Conservation (phyloP, 1,140 invertebrate species). For the Yoshiicerus persimilis region DNA sequence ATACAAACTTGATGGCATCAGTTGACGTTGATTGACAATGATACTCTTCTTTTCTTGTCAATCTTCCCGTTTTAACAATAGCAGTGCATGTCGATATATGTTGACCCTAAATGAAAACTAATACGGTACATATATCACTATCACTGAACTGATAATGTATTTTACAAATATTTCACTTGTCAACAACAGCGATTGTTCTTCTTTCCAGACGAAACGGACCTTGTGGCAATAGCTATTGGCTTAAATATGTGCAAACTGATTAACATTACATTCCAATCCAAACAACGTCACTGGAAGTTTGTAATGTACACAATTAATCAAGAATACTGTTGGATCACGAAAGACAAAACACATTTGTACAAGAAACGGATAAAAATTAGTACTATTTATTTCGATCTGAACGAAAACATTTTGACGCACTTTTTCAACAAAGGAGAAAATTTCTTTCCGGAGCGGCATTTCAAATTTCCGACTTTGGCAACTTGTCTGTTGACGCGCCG, state of each 20-base stretch:
- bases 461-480: not conserved
- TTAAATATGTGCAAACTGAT: not conserved
- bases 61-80: not conserved
- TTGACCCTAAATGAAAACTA: not conserved
- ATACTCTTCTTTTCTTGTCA: not conserved
- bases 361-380: not conserved
- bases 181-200: not conserved
- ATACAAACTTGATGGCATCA: not conserved
- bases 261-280: not conserved
- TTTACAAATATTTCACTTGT: not conserved
- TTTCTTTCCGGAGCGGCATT: not conserved
- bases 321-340: not conserved
- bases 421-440: not conserved
- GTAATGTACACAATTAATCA: not conserved
- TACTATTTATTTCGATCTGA: not conserved
- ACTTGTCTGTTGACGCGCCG: not conserved
- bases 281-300: not conserved
- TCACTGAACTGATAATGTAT: not conserved
- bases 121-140: no score
- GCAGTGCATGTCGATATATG: not conserved
- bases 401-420: not conserved
- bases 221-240: not conserved
- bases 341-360: not conserved
- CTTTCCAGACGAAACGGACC: no score
- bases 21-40: not conserved